These are phyloP conservation scores for Dryadula phaetusa DNA, from an alignment of 2,888 invertebrate species.

Conservation along the genomic window DNA sequence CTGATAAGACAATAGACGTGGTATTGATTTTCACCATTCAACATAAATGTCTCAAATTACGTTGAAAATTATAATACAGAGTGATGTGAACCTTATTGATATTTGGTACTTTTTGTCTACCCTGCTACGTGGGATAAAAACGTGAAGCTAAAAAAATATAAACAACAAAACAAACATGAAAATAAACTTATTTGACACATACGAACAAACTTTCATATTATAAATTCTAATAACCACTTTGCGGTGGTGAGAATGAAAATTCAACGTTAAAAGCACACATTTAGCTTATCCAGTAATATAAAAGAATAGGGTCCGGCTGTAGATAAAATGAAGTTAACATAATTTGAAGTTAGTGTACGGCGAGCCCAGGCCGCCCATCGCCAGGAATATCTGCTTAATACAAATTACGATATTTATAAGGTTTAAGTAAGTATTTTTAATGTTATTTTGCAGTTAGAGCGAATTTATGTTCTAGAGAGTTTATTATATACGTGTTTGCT, in stretches of 20 bases:
- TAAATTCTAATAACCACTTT: slow-evolving; percentile 11
- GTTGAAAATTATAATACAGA: too few relatives aligned
- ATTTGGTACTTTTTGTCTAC: too few relatives aligned
- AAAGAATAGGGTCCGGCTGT: slow-evolving; percentile 38
- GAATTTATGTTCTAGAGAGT: too few relatives aligned
- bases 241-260: slow-evolving; percentile 17
- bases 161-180: neutral
- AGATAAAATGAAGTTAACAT: slow-evolving; percentile 49
- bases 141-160: slow-evolving; percentile 5
- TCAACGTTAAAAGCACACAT: slow-evolving; percentile 29
- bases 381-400: slow-evolving; percentile 25
- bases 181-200: too few relatives aligned
- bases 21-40: too few relatives aligned
- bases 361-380: slow-evolving; percentile 13
- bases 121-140: too few relatives aligned
- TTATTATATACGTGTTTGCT: too few relatives aligned
- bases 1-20: too few relatives aligned
- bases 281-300: slow-evolving; percentile 38
- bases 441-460: too few relatives aligned
- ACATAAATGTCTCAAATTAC: too few relatives aligned
- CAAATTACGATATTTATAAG: slow-evolving; percentile 14
- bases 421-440: too few relatives aligned
- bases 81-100: too few relatives aligned
- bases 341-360: slow-evolving; percentile 48
- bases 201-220: neutral